Conservation (phyloP, 2,888 invertebrate species). For the Ommatoiulus sabulosus region DNA sequence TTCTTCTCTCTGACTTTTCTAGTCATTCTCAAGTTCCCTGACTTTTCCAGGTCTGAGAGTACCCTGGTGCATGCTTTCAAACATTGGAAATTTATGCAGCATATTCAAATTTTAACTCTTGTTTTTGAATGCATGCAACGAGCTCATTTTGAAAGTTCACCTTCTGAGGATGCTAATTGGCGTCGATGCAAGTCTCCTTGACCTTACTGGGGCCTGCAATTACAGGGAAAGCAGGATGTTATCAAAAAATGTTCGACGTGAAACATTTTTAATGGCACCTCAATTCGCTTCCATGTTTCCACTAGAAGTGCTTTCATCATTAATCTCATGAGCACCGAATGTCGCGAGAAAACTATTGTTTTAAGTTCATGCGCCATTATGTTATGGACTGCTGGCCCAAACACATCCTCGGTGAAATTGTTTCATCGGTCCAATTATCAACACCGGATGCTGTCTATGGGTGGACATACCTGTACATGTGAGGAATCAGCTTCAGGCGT, state of each 20-base stretch:
- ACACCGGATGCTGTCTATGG: constrained; percentile 31
- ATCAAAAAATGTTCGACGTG: neutral
- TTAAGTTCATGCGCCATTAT: neutral
- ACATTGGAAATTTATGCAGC: no score
- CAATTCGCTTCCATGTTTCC: neutral
- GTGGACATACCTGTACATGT: constrained; percentile 9
- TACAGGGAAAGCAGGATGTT: constrained; percentile 48
- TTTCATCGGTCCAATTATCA: constrained; percentile 35
- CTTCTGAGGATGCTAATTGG: neutral
- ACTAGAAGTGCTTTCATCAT: neutral
- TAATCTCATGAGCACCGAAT: neutral
- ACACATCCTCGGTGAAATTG: constrained; percentile 25
- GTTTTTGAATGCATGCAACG: no score
- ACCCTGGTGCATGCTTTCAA: no score
- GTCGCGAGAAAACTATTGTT: neutral
- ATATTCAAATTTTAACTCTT: no score
- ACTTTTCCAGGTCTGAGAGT: no score
- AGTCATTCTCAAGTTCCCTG: no score
- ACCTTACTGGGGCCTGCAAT: neutral
- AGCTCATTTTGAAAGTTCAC: neutral
- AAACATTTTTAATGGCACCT: constrained; percentile 15
- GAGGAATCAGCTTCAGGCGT: neutral
- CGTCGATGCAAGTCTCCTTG: neutral
- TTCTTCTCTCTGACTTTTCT: no score
- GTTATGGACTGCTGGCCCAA: neutral